phyloP scores from a whole-genome alignment of 1,140 invertebrate species.

The Ruditapes philippinarum region DNA sequence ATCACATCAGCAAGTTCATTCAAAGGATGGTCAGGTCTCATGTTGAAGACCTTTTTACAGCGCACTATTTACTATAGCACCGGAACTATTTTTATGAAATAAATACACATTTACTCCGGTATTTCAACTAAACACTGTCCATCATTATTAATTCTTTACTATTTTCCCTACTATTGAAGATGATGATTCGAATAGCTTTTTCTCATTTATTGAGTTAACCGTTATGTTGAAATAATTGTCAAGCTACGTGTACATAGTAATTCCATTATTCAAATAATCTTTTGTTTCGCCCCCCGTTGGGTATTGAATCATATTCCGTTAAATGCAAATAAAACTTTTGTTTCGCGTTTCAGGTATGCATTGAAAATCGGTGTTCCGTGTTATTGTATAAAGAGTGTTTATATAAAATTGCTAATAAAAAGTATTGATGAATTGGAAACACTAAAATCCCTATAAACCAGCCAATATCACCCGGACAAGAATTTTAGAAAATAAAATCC shows the following conservation, averaged over 20 bases:
- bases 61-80: too few relatives aligned
- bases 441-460: neutral
- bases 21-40: slow-evolving; percentile 35
- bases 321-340: neutral
- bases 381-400: neutral
- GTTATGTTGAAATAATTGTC: neutral
- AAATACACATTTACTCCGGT: neutral
- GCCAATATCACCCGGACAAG: neutral
- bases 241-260: neutral
- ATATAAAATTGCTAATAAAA: neutral
- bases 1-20: slow-evolving; percentile 15
- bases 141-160: neutral
- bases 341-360: neutral
- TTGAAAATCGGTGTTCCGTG: neutral
- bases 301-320: neutral
- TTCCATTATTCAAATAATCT: neutral
- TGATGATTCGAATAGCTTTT: neutral
- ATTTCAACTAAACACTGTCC: neutral
- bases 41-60: too few relatives aligned
- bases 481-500: too few relatives aligned
- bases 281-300: neutral
- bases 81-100: too few relatives aligned
- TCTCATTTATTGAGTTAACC: neutral
- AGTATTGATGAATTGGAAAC: neutral
- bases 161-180: neutral